These are phyloP conservation scores for Falco cherrug DNA, from an alignment of 2,797 vertebrate genomes.

Conservation along the genomic window DNA sequence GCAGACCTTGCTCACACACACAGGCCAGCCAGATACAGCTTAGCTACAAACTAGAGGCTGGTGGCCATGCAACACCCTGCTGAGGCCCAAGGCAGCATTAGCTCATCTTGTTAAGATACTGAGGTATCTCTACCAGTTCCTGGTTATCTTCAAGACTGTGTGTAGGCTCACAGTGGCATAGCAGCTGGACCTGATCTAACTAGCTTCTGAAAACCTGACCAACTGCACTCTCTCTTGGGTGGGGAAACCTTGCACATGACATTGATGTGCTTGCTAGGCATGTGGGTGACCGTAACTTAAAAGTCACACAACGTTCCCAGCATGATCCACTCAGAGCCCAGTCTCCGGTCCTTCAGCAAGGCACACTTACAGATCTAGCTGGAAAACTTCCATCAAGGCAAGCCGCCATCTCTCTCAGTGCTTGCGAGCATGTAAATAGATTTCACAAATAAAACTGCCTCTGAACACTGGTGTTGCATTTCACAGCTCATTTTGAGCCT, in stretches of 20 bases:
- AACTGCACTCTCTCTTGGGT: background rate
- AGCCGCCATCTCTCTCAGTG: background rate
- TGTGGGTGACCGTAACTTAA: background rate
- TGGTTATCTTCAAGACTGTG: background rate
- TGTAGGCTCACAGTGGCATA: background rate
- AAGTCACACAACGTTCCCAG: background rate
- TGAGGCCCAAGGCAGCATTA: background rate
- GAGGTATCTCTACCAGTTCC: background rate
- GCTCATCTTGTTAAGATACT: background rate
- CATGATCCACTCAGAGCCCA: rapidly evolving
- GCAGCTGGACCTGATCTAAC: background rate
- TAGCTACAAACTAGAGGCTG: background rate
- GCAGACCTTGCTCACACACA: background rate
- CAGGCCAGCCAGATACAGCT: background rate
- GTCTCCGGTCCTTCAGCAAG: background rate
- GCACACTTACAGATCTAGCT: rapidly evolving
- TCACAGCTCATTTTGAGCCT: background rate
- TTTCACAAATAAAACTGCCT: background rate
- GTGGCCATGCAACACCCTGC: background rate
- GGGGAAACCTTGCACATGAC: background rate
- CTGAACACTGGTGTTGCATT: background rate
- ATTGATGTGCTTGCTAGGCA: background rate
- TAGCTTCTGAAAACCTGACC: background rate
- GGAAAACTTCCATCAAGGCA: background rate
- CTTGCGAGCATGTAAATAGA: background rate